phyloP scores from a whole-genome alignment of 2,797 vertebrate genomes.

The Sebastes vulpes region DNA sequence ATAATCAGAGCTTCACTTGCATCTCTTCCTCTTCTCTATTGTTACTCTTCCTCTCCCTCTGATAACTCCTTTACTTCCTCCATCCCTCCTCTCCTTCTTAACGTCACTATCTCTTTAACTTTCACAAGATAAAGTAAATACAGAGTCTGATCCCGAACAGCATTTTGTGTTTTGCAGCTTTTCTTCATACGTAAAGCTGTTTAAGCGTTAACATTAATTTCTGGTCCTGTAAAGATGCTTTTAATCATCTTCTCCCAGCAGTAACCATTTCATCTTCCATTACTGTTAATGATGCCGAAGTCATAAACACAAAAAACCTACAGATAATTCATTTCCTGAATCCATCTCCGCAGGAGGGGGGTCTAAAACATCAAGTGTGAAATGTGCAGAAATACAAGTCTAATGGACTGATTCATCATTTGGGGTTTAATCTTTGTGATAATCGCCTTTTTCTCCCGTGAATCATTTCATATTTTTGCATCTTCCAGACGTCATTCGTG shows the following conservation, averaged over 20 bases:
- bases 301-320: slow-evolving; percentile 11
- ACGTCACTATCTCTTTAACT: not conserved
- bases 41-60: not conserved
- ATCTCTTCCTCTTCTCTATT: not conserved
- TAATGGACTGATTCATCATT: slow-evolving; percentile 36
- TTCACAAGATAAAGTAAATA: too few relatives aligned
- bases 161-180: not conserved
- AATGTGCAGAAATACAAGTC: slow-evolving; percentile 19
- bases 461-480: not conserved
- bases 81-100: not conserved
- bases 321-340: slow-evolving; percentile 35
- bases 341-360: slow-evolving; percentile 10
- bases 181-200: not conserved
- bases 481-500: not conserved
- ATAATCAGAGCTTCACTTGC: not conserved
- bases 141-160: not conserved
- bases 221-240: not conserved
- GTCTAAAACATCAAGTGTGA: not conserved
- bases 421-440: slow-evolving; percentile 14
- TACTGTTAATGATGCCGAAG: slow-evolving; percentile 35
- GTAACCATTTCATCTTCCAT: slow-evolving; percentile 4
- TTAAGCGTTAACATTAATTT: not conserved
- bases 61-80: not conserved
- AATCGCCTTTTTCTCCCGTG: not conserved
- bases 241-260: slow-evolving; percentile 18